Percentiles rank a stretch among this genome's conserved stretches.
Conservation (phyloP, 2,113 vertebrate genomes). For the Anhinga anhinga region DNA sequence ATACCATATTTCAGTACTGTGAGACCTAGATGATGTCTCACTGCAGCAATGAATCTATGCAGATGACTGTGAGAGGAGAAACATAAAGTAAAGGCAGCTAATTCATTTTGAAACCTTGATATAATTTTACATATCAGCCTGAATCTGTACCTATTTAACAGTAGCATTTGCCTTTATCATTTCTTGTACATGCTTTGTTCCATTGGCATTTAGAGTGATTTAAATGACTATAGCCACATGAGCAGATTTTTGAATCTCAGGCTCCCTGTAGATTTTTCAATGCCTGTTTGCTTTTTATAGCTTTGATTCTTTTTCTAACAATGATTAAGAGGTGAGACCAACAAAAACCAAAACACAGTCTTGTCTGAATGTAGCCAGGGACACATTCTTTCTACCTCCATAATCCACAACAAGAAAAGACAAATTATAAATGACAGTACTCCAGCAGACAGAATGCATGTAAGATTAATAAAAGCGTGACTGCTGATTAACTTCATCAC, state of each 20-base stretch:
- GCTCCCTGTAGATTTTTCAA: neutral
- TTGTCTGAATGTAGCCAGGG: neutral
- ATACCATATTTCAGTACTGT: neutral
- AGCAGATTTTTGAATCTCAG: neutral
- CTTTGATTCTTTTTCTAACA: neutral
- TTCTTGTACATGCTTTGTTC: neutral
- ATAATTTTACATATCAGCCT: neutral
- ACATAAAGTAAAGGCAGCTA: neutral
- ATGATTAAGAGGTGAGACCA: neutral
- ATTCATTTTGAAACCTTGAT: constrained; percentile 6
- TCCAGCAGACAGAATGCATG: neutral
- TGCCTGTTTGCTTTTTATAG: neutral
- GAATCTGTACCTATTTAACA: neutral
- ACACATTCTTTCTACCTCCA: neutral
- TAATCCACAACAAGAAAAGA: neutral
- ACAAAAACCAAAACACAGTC: neutral
- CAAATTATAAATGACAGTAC: neutral
- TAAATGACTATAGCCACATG: neutral
- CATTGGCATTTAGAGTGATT: neutral
- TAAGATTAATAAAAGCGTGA: neutral
- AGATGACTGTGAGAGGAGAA: neutral
- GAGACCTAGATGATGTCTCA: constrained; percentile 2
- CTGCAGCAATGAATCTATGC: constrained; percentile 34
- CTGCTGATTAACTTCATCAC: neutral
- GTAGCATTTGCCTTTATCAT: neutral